Evolutionary conservation across 2,797 vertebrate species (phyloP).

Genomic region (Oreochromis grahami): DNA sequence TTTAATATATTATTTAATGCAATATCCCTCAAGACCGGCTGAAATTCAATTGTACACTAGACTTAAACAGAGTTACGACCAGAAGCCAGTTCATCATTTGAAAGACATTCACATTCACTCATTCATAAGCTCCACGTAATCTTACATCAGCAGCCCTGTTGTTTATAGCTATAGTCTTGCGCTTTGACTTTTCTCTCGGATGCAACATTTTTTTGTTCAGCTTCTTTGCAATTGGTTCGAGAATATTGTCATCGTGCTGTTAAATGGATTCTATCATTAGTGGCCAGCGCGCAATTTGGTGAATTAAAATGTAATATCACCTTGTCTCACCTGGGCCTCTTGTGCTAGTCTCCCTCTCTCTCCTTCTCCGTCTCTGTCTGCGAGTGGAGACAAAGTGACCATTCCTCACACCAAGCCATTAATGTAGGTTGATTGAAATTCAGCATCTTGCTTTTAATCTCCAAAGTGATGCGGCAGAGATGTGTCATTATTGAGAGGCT

Average conservation of each 20-base stretch:
- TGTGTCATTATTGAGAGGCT: conserved; percentile 80
- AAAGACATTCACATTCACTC: conserved; percentile 11
- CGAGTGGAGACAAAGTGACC: conserved; percentile 70
- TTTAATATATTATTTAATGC: not conserved
- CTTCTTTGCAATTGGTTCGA: conserved; percentile 38
- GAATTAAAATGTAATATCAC: conserved; percentile 67
- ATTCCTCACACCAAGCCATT: conserved; percentile 73
- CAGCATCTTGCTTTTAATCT: conserved; percentile 84
- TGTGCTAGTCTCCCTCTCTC: conserved; percentile 18
- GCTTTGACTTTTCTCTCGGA: conserved; percentile 46
- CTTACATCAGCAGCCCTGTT: conserved; percentile 5
- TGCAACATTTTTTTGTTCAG: conserved; percentile 26
- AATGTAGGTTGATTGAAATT: conserved; percentile 81
- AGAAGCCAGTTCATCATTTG: not conserved
- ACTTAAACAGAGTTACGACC: not conserved
- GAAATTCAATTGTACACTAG: not conserved
- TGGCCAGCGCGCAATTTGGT: conserved; percentile 60
- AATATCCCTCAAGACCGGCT: not conserved
- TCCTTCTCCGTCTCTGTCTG: conserved; percentile 31
- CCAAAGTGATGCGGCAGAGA: conserved; percentile 78
- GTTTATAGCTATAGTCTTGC: conserved; percentile 36
- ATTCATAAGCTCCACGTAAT: conserved; percentile 6
- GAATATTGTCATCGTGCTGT: conserved; percentile 42
- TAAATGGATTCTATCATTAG: conserved; percentile 64
- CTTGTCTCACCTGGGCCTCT: conserved; percentile 65